A percentile compares a stretch with the other conserved stretches of the same genome.
Evolutionary conservation across 2,888 invertebrate species (phyloP).

Genomic region (Bibio marci): DNA sequence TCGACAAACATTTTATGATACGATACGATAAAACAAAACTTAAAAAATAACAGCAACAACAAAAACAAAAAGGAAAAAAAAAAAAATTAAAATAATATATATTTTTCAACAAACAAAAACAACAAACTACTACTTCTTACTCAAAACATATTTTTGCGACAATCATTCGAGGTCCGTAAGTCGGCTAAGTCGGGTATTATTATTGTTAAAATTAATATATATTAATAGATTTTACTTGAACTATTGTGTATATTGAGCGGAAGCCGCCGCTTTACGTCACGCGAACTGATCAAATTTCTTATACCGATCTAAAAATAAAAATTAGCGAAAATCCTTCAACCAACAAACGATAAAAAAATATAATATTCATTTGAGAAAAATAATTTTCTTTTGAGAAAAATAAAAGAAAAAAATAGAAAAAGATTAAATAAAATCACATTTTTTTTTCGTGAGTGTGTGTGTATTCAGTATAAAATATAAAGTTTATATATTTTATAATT

Average conservation of each 20-base stretch:
- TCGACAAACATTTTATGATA: too few species aligned
- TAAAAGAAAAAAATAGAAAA: not conserved
- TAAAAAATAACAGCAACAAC: too few species aligned
- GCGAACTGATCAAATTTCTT: constrained; percentile 10
- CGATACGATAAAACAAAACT: too few species aligned
- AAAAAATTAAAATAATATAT: too few species aligned
- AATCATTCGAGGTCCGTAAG: constrained; percentile 8
- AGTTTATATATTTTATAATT: too few species aligned
- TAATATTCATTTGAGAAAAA: not conserved
- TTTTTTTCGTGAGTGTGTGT: not conserved
- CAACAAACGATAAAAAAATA: not conserved
- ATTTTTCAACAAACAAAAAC: too few species aligned
- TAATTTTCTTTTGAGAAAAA: not conserved
- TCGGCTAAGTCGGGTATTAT: constrained; percentile 6
- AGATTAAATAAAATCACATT: not conserved
- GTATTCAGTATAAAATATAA: too few species aligned
- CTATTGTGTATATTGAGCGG: constrained; percentile 1
- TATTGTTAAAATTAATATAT: not conserved
- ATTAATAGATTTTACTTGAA: too few species aligned
- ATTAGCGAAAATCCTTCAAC: constrained; percentile 6
- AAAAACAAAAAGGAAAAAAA: too few species aligned
- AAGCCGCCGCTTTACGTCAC: constrained; percentile 8
- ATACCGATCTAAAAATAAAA: constrained; percentile 6
- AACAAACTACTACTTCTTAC: too few species aligned
- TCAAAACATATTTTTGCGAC: constrained; percentile 1